phyloP scores from a whole-genome alignment of 2,113 vertebrate species.

The Lota lota region DNA sequence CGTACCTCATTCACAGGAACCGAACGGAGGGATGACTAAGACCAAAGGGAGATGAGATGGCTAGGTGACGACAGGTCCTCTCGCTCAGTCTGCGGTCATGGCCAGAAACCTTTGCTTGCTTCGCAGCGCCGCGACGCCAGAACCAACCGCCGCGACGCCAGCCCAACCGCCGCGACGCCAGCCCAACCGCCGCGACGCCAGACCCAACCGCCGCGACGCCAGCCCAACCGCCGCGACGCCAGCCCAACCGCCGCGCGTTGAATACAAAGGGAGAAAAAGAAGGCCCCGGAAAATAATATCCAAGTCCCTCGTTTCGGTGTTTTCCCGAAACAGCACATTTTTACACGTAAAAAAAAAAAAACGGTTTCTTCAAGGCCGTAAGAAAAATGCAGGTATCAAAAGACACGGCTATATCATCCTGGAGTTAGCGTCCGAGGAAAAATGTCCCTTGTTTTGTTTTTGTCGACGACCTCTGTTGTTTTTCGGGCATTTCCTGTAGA shows the following conservation, averaged over 20 bases:
- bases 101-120: conserved; percentile 35
- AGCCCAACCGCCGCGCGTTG: conserved; percentile 9
- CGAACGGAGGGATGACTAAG: conserved; percentile 24
- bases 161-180: conserved; percentile 42
- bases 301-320: conserved; percentile 72
- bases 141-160: conserved; percentile 68
- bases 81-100: conserved; percentile 74
- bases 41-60: conserved; percentile 40
- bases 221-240: conserved; percentile 41
- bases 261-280: conserved; percentile 85
- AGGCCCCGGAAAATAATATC: conserved; percentile 95
- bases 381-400: conserved; percentile 77
- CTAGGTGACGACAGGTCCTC: conserved; percentile 27
- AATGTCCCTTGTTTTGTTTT: conserved; percentile 96
- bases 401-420: conserved; percentile 87
- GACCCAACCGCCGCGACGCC: conserved; percentile 45
- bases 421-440: conserved; percentile 92
- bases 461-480: conserved; percentile 92
- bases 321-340: conserved; percentile 57
- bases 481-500: conserved; percentile 89
- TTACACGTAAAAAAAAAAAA: conserved; percentile 71
- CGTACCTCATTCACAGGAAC: conserved; percentile 54
- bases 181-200: conserved; percentile 42
- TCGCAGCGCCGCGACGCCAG: too few relatives aligned
- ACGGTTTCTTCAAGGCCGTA: conserved; percentile 80